Percentiles rank a stretch among this genome's conserved stretches.
Evolutionary conservation across 2,888 invertebrate genomes (phyloP).

Genomic region (Drosophila subquinaria): DNA sequence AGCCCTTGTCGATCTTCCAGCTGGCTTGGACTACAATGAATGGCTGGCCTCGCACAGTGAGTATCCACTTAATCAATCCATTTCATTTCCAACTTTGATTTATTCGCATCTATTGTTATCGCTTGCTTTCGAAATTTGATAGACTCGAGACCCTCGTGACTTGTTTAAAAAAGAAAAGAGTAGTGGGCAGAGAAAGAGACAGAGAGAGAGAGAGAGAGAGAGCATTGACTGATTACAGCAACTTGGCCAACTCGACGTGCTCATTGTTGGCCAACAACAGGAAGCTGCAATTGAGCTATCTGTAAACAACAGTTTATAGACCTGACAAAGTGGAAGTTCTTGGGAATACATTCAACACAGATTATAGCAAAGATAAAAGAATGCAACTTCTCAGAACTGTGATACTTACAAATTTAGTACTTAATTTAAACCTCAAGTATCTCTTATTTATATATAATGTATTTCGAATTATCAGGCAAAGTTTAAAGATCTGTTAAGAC

Average conservation of each 20-base stretch:
- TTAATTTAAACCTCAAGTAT: neutral
- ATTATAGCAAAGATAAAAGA: neutral
- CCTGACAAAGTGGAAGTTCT: constrained; percentile 8
- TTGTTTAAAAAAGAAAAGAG: neutral
- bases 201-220: neutral
- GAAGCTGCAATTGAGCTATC: constrained; percentile 10
- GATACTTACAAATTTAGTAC: neutral
- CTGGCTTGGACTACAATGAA: constrained; percentile 98
- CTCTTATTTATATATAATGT: neutral
- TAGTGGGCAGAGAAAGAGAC: neutral
- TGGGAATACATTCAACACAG: neutral
- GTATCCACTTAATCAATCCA: constrained; percentile 71
- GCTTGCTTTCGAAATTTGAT: neutral
- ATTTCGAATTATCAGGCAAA: neutral
- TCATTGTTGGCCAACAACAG: constrained; percentile 9
- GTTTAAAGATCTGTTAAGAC: too few relatives aligned
- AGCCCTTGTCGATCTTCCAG: constrained; percentile 96
- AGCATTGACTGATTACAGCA: constrained; percentile 15
- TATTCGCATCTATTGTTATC: constrained; percentile 26
- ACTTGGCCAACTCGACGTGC: constrained; percentile 14
- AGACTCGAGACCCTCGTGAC: constrained; percentile 9
- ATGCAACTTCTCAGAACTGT: neutral
- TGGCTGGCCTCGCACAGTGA: constrained; percentile 99
- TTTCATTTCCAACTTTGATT: constrained; percentile 32
- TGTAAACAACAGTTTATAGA: neutral